These are phyloP conservation scores for Microtus oregoni DNA, from an alignment of 2,113 vertebrate species.

Conservation along the genomic window DNA sequence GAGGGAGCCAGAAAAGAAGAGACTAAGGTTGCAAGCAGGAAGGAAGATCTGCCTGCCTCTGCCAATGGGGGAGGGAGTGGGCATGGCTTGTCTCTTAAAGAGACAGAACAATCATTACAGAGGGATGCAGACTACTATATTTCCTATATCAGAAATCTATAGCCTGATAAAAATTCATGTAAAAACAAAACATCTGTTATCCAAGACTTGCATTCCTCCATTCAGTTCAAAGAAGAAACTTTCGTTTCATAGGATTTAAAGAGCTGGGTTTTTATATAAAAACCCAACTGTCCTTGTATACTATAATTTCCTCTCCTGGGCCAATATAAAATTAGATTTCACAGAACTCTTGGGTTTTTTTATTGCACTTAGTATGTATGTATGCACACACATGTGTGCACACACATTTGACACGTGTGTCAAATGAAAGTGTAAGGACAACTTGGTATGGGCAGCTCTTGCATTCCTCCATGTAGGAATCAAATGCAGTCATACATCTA, in stretches of 20 bases:
- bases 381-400: too few relatives aligned
- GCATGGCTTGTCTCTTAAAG: too few relatives aligned
- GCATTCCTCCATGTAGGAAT: neutral
- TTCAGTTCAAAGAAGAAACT: slow-evolving; percentile 52
- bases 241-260: neutral
- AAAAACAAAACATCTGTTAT: neutral
- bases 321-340: slow-evolving; percentile 45
- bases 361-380: neutral
- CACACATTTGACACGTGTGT: rapidly evolving
- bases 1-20: too few relatives aligned
- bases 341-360: neutral
- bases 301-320: neutral
- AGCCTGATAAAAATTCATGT: slow-evolving; percentile 31
- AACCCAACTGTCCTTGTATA: neutral
- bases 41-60: too few relatives aligned
- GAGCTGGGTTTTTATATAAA: neutral
- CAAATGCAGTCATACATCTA: neutral
- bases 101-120: too few relatives aligned
- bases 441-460: too few relatives aligned
- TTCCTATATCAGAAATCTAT: neutral
- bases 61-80: too few relatives aligned
- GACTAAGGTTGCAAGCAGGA: too few relatives aligned
- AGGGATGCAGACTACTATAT: neutral
- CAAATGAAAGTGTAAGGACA: neutral
- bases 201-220: slow-evolving; percentile 36